phyloP scores from a whole-genome alignment of 1,140 invertebrate species.

The Lithobius niger region DNA sequence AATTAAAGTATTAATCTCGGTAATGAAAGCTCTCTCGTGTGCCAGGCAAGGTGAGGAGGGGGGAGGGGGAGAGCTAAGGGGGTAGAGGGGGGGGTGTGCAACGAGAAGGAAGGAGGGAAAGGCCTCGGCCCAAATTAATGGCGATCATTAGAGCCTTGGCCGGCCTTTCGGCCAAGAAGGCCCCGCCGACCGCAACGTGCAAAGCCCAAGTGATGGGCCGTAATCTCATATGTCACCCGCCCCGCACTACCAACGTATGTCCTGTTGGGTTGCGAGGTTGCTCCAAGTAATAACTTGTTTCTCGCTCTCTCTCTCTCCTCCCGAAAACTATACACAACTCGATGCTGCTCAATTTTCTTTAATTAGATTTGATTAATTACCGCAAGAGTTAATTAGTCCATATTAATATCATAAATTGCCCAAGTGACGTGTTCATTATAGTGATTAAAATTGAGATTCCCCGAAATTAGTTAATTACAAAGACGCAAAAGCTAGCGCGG shows the following conservation, averaged over 20 bases:
- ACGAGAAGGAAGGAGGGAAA: neutral
- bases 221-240: conserved; percentile 1
- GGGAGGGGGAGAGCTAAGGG: no score
- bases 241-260: neutral
- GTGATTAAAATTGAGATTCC: conserved; percentile 9
- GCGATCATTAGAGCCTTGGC: conserved; percentile 1
- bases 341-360: conserved; percentile 14
- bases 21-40: conserved; percentile 2
- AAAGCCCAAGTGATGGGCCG: conserved; percentile 1
- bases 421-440: conserved; percentile 16
- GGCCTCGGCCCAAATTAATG: neutral
- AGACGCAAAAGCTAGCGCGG: no score
- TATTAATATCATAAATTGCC: conserved; percentile 10
- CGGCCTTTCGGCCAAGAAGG: neutral
- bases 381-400: conserved; percentile 1
- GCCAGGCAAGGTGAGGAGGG: neutral
- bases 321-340: conserved; percentile 20
- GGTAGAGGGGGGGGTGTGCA: neutral
- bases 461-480: conserved; percentile 9
- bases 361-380: conserved; percentile 16
- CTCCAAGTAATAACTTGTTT: conserved; percentile 4
- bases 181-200: neutral
- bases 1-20: conserved; percentile 10
- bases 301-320: conserved; percentile 23
- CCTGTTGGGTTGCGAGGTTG: no score